Percentiles rank a stretch among this genome's conserved stretches.
Conservation (phyloP, 2,113 vertebrate genomes). For the Chionis minor region DNA sequence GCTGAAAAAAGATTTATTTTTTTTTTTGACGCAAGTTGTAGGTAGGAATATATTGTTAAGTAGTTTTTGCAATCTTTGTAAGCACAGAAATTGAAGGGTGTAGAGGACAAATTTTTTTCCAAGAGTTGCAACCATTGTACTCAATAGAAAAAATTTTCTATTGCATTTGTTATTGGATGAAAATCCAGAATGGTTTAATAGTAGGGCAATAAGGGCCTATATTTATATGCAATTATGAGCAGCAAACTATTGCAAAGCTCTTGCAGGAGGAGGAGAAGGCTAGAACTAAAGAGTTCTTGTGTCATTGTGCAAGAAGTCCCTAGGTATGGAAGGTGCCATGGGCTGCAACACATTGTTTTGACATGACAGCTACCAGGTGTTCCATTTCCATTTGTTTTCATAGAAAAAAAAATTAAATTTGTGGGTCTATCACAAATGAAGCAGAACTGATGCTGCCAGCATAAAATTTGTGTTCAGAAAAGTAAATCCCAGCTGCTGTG, state of each 20-base stretch:
- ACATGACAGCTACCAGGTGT: constrained; percentile 60
- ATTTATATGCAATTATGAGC: neutral
- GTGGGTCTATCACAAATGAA: constrained; percentile 58
- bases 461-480: constrained; percentile 44
- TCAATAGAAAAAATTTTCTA: neutral
- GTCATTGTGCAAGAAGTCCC: constrained; percentile 24
- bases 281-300: neutral
- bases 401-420: neutral
- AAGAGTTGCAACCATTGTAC: neutral
- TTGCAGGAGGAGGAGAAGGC: neutral
- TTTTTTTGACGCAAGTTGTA: neutral
- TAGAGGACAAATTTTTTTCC: neutral
- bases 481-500: constrained; percentile 60
- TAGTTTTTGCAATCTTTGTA: neutral
- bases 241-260: neutral
- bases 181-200: neutral
- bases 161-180: neutral
- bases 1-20: neutral
- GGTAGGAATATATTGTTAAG: neutral
- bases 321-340: neutral
- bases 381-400: constrained; percentile 52
- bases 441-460: constrained; percentile 66
- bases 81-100: neutral
- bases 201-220: neutral
- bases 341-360: constrained; percentile 32